Conservation (phyloP, 2,888 invertebrate species). For the Hydroisotoma schaefferi region DNA sequence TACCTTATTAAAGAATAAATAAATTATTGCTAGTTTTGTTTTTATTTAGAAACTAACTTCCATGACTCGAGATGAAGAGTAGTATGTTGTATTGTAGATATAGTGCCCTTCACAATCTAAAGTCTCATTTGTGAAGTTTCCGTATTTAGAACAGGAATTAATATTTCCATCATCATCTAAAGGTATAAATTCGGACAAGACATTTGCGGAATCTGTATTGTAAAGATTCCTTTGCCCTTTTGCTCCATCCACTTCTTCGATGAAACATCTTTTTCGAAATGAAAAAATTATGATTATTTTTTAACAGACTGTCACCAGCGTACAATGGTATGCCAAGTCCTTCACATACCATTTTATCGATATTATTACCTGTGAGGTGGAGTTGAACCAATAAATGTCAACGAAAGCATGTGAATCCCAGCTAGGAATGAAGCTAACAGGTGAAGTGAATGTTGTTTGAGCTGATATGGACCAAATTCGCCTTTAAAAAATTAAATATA, state of each 20-base stretch:
- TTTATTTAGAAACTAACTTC: conserved; percentile 51
- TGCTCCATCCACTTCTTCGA: conserved; percentile 10
- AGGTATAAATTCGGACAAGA: conserved; percentile 13
- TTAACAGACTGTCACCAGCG: neutral
- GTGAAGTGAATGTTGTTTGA: conserved; percentile 42
- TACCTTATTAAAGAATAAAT: no score
- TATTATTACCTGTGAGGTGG: conserved; percentile 26
- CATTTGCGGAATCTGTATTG: neutral
- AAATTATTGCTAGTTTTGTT: neutral
- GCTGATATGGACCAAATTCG: conserved; percentile 43
- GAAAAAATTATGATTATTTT: neutral
- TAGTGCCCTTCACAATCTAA: conserved; percentile 55
- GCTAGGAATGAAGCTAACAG: conserved; percentile 31
- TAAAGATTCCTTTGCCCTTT: neutral
- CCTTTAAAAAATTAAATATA: conserved; percentile 22
- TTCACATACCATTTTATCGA: neutral
- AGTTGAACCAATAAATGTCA: conserved; percentile 30
- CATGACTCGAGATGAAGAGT: conserved; percentile 67
- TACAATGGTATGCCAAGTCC: no score
- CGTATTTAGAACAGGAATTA: conserved; percentile 14
- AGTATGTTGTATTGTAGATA: conserved; percentile 71
- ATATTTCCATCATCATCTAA: conserved; percentile 39
- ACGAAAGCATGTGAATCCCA: conserved; percentile 36
- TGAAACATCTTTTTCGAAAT: conserved; percentile 10
- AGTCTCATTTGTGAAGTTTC: neutral